Percentiles rank a stretch among this genome's conserved stretches.
Conservation (phyloP, 2,113 vertebrate genomes). For the Larimichthys crocea region DNA sequence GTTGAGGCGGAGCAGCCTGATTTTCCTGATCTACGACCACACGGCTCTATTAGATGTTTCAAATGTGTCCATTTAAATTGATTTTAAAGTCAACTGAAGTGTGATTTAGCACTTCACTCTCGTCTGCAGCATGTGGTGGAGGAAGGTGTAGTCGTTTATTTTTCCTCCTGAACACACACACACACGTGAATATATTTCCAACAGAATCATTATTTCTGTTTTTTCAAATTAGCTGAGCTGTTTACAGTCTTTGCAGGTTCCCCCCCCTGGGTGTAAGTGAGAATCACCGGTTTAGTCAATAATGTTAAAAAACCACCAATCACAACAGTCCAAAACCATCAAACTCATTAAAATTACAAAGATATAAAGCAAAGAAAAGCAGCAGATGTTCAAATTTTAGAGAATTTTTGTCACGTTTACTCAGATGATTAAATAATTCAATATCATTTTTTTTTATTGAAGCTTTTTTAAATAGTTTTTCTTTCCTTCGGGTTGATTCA, state of each 20-base stretch:
- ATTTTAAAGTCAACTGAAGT: neutral
- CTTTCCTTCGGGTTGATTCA: neutral
- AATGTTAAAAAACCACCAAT: neutral
- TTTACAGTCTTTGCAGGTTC: neutral
- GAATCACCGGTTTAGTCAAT: neutral
- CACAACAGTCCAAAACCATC: neutral
- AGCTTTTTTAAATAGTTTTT: too few relatives aligned
- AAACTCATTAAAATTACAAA: neutral
- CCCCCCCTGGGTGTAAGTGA: neutral
- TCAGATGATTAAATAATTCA: neutral
- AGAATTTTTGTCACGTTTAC: neutral
- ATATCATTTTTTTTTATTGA: neutral
- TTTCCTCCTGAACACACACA: neutral
- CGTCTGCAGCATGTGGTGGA: rapidly evolving
- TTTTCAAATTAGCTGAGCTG: neutral
- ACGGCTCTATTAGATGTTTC: neutral
- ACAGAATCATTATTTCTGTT: neutral
- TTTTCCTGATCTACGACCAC: neutral
- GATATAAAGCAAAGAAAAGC: neutral
- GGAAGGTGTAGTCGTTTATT: neutral
- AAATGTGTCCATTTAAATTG: neutral
- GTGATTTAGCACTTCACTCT: neutral
- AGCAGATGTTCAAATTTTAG: neutral
- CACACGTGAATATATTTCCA: neutral
- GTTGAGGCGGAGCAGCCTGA: neutral